These are phyloP conservation scores for Polydrusus pterygomalis DNA, from an alignment of 2,888 invertebrate genomes.

Conservation along the genomic window DNA sequence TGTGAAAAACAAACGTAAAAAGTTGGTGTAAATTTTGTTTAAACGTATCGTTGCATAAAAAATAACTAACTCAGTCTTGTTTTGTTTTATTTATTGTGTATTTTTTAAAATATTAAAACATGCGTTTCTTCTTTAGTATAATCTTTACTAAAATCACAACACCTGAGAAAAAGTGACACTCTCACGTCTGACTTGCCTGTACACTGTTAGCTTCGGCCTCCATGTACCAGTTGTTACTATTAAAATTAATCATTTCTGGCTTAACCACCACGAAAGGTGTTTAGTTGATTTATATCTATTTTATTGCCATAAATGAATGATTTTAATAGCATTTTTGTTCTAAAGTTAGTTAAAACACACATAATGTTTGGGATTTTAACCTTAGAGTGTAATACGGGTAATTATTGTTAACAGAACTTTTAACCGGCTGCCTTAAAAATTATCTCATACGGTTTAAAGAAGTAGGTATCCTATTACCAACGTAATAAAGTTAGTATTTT, in stretches of 20 bases:
- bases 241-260: constrained; percentile 10
- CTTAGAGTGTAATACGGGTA: constrained; percentile 55
- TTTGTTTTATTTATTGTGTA: constrained; percentile 50
- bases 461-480: constrained; percentile 21
- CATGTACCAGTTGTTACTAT: constrained; percentile 17
- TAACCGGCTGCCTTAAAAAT: constrained; percentile 28
- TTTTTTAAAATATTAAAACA: constrained; percentile 46
- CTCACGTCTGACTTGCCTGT: constrained; percentile 38
- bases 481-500: constrained; percentile 8
- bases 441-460: constrained; percentile 17
- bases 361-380: constrained; percentile 35
- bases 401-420: constrained; percentile 21
- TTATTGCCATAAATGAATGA: constrained; percentile 38
- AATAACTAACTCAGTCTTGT: constrained; percentile 56
- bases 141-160: constrained; percentile 53
- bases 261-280: neutral
- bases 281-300: neutral
- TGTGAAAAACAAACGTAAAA: neutral
- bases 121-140: constrained; percentile 47
- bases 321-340: constrained; percentile 37
- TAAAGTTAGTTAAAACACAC: constrained; percentile 50
- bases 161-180: constrained; percentile 50
- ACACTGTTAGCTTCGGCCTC: constrained; percentile 30
- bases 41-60: constrained; percentile 41
- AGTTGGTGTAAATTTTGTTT: constrained; percentile 16